Conservation (phyloP, 2,797 vertebrate genomes). For the Rhabdophis nuchalis region DNA sequence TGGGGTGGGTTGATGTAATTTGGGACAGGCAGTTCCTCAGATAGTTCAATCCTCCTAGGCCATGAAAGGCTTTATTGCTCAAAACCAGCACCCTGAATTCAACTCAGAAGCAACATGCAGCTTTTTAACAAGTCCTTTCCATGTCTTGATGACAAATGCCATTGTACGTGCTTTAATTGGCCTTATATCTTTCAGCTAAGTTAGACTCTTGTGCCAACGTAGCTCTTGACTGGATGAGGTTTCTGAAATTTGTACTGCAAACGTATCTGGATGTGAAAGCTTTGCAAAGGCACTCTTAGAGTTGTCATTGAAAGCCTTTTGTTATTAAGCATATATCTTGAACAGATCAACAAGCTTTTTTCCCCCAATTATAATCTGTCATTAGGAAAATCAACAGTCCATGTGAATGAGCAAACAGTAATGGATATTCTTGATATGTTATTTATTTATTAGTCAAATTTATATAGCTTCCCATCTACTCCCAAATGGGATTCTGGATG, state of each 20-base stretch:
- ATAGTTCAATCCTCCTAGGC: background rate
- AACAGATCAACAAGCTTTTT: background rate
- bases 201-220: background rate
- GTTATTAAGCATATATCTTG: background rate
- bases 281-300: background rate
- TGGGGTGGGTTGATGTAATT: background rate
- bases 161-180: background rate
- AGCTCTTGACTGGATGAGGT: background rate
- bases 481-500: background rate
- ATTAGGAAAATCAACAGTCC: background rate
- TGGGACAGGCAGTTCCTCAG: background rate
- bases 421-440: background rate
- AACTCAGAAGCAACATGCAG: background rate
- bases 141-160: background rate
- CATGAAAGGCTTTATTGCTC: background rate
- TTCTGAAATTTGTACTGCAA: background rate
- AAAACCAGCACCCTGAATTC: background rate
- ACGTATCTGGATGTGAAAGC: background rate
- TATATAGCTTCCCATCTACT: background rate
- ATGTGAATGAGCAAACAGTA: background rate
- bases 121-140: background rate
- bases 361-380: background rate
- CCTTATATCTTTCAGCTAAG: background rate
- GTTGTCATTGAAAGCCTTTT: background rate
- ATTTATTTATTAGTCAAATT: background rate